Percentiles rank a stretch among this genome's conserved stretches.
Evolutionary conservation across 2,113 vertebrate genomes (phyloP).

Genomic region (Hydrolagus affinis): DNA sequence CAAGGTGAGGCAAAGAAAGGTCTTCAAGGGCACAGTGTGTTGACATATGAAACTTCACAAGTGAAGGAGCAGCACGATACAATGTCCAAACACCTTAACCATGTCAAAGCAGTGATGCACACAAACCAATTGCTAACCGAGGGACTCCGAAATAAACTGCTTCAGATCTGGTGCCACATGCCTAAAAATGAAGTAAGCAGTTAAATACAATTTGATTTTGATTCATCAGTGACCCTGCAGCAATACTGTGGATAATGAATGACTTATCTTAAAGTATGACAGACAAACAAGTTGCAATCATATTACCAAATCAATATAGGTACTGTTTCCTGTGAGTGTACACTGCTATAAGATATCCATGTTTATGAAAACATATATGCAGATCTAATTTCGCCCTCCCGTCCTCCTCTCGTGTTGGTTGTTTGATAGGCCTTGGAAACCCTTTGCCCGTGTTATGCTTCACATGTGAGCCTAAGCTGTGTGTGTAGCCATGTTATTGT

Average conservation of each 20-base stretch:
- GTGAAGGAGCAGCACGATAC: not conserved
- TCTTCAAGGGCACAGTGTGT: not conserved
- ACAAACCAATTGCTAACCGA: slow-evolving; percentile 20
- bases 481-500: no score
- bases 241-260: not conserved
- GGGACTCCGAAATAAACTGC: slow-evolving; percentile 4
- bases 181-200: slow-evolving; percentile 18
- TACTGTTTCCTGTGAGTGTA: no score
- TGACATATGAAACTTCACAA: not conserved
- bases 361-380: no score
- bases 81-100: not conserved
- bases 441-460: no score
- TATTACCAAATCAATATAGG: no score
- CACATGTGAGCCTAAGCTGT: no score
- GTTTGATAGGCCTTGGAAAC: no score
- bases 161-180: slow-evolving; percentile 23
- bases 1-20: not conserved
- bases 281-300: no score
- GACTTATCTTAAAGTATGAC: not conserved
- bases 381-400: no score
- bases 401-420: no score
- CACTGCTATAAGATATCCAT: no score
- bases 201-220: not conserved
- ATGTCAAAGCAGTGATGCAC: slow-evolving; percentile 10
- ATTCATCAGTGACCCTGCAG: not conserved